Base-by-base conservation (phyloP, 2,888 invertebrate species). In the Cetonia aurata region DNA sequence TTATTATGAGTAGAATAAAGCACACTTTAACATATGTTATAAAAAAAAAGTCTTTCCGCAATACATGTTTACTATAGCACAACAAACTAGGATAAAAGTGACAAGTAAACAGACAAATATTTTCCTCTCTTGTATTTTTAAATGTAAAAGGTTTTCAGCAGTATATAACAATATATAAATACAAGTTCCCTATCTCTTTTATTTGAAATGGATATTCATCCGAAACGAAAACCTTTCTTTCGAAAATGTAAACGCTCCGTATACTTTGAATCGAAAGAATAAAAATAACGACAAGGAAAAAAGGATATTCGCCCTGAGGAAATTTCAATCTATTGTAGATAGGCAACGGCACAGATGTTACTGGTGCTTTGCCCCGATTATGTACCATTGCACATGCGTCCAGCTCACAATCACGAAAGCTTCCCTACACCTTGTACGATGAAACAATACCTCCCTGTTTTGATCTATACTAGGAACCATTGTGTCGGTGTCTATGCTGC, bases 401-500 rank as follows among this genome's bases (percentile, higher is more conserved):
- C 19, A 33, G 15, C 15, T n/a, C 37, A 15, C 17, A 10, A 19
- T 56, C 10, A 3, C 52, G 10, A 52, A 37, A 13, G 41, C 19
- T 41, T 15, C 37, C 13, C 41, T 57, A 37, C n/a, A 57, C 13
- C 48, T 31, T 62, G 13, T 33, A 17, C 15, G 48, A 19, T 62
- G 31, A 48, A 33, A 62, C 62, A 62, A 62, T 62, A 15, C 33
- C 17, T 9, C 15, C 33, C 46, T 48, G 62, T 62, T 48, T 48
- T 48, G 33, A 50, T 48, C 48, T 62, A 62, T 48, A 62, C 33
- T 62, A 62, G 48, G 62, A 13, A 15, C 48, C 25, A 62, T 62
- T 62, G 62, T 62, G 17, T 15, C 33, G 62, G 25, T 15, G 48
- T 48, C 62, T 62, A 48, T 62, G 48, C 62, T 48, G 25, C 62